Conservation (phyloP, 1,140 invertebrate genomes). For the Piezodorus guildinii region DNA sequence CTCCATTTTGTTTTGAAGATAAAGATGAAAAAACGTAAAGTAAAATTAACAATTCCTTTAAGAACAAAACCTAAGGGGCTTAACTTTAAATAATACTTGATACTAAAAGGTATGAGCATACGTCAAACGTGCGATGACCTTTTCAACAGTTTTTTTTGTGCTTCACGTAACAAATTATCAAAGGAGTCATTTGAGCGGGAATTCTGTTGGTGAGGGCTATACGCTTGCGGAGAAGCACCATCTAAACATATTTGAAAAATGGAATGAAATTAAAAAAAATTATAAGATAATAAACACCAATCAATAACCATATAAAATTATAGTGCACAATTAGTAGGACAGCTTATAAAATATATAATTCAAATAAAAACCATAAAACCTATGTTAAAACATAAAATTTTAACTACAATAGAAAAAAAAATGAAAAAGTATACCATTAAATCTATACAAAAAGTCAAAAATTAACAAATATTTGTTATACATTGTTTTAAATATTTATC, state of each 20-base stretch:
- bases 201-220: slow-evolving; percentile 26
- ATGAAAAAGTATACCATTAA: no score
- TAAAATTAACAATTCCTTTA: neutral
- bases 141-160: slow-evolving; percentile 34
- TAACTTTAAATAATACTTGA: slow-evolving; percentile 13
- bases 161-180: slow-evolving; percentile 35
- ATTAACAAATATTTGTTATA: no score
- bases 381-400: no score
- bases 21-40: neutral
- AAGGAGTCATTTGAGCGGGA: slow-evolving; percentile 33
- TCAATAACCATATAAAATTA: no score
- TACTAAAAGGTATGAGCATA: slow-evolving; percentile 4
- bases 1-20: slow-evolving; percentile 1
- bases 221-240: slow-evolving; percentile 8
- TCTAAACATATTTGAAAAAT: neutral
- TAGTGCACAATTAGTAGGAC: no score
- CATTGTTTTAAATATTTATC: no score
- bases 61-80: neutral
- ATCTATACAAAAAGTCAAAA: no score
- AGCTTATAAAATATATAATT: no score
- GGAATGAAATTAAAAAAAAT: neutral
- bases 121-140: slow-evolving; percentile 14
- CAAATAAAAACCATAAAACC: no score
- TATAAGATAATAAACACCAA: no score
- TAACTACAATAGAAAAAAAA: no score